Base-by-base conservation (phyloP, 2,113 vertebrate genomes). In the Calypte anna region DNA sequence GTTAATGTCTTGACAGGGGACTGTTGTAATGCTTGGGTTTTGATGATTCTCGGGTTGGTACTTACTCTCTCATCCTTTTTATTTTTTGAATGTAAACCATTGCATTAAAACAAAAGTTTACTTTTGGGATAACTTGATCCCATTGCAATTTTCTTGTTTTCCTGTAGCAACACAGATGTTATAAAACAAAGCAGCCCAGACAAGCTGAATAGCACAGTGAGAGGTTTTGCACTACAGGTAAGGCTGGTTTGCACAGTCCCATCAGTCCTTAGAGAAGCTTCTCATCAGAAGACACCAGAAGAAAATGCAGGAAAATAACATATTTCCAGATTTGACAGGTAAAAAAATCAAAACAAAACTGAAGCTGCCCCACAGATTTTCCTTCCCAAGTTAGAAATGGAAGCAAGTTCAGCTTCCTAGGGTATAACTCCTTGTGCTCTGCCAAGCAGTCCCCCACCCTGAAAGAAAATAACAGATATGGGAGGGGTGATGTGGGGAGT, bases 401-500 rank as follows among this genome's bases (percentile, higher is more conserved):
- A 28, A 55, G 3, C 8, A 55, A 38, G 16, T 38, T 94, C 84
- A 40, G 2, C 6, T 79, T 70, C 20, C 20, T 43, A 50, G 12
- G 12, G 2, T 66, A 8, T 24, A 10, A 20, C 15, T 74, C 9
- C 31, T 68, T 31, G 22, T 31, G 3, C 22, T 69, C 46, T 51
- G 12, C 8, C 67, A 54, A 38, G 22, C 61, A 58, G 23, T 18
- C 18, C 72, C 27, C 22, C 1, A 3, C 73, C 25, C 28, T 82
- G 51, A 57, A 77, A 74, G 46, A 83, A 36, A 7, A 24, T 22
- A 24, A 22, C 2, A 14, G 6, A 11, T 55, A 27, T 2, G 6
- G 21, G 31, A 24, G 1, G 9, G 3, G 16, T 12, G 20, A 53
- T 43, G 22, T 2, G 6, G 7, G 9, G 5, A 80, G 9, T 16